Percentiles rank a stretch among this genome's conserved stretches.
phyloP scores from a whole-genome alignment of 2,888 invertebrate genomes.

The Slavum lentiscoides region DNA sequence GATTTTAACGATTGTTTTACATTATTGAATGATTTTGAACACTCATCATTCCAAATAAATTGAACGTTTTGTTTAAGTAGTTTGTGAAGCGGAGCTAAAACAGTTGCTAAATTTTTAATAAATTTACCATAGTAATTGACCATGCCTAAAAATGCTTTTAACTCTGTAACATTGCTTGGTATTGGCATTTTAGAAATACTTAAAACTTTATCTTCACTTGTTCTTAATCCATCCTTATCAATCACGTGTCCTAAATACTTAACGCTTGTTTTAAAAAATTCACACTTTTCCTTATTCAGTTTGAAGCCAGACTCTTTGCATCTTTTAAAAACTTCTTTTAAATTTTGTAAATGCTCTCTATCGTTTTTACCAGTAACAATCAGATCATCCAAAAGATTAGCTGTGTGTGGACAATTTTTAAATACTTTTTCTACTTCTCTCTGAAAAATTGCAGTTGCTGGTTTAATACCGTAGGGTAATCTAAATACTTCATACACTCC shows the following conservation, averaged over 20 bases:
- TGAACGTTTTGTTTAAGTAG: background rate
- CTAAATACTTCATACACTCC: background rate
- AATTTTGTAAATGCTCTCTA: constrained; percentile 56
- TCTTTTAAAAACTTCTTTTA: constrained; percentile 56
- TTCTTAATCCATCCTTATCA: constrained; percentile 58
- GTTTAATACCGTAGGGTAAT: constrained; percentile 34
- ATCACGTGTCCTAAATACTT: constrained; percentile 58
- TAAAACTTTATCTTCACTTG: constrained; percentile 57
- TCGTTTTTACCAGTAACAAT: constrained; percentile 56
- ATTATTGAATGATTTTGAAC: background rate
- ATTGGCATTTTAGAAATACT: constrained; percentile 57
- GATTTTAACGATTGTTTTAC: constrained; percentile 12
- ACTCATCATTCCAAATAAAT: background rate
- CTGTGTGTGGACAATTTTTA: background rate
- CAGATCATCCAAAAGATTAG: constrained; percentile 53
- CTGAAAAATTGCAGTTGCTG: constrained; percentile 38
- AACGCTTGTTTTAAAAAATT: constrained; percentile 56
- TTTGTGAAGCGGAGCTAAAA: background rate
- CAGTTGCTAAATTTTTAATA: constrained; percentile 54
- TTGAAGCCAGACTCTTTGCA: constrained; percentile 56
- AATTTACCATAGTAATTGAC: constrained; percentile 60
- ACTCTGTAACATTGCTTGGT: constrained; percentile 56
- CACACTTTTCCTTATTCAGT: constrained; percentile 58
- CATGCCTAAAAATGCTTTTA: constrained; percentile 58
- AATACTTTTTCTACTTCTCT: constrained; percentile 14